These are phyloP conservation scores for Panthera uncia DNA, from an alignment of 2,113 vertebrate species.

Conservation along the genomic window DNA sequence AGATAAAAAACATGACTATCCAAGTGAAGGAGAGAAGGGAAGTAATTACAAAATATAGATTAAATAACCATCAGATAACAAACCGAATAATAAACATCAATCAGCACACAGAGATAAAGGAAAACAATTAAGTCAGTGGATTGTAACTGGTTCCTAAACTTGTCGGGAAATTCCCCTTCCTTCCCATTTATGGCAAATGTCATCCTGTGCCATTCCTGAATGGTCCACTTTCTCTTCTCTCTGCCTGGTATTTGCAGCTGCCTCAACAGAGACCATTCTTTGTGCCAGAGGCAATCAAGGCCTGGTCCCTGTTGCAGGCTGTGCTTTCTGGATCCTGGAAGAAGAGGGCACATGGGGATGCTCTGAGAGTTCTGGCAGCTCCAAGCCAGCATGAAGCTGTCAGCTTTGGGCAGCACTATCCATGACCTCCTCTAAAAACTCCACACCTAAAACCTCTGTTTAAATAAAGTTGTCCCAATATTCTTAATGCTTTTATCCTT, in stretches of 20 bases:
- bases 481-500: neutral
- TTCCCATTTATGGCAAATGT: neutral
- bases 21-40: constrained; percentile 81
- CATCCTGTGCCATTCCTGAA: accelerated
- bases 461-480: neutral
- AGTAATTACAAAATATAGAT: constrained; percentile 85
- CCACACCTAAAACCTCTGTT: neutral
- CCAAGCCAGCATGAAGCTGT: neutral
- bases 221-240: neutral
- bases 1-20: constrained; percentile 75
- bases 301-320: neutral
- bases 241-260: neutral
- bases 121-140: constrained; percentile 74
- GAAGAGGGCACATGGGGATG: accelerated
- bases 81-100: constrained; percentile 74
- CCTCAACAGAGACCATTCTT: neutral
- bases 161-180: neutral
- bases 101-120: constrained; percentile 63
- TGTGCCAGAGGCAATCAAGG: accelerated
- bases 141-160: constrained; percentile 59
- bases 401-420: accelerated
- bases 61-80: constrained; percentile 84
- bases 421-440: neutral
- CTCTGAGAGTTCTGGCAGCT: neutral
- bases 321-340: neutral